phyloP scores from a whole-genome alignment of 35 echinoderm and acorn worm genomes.

The Holothuria glaberrima region DNA sequence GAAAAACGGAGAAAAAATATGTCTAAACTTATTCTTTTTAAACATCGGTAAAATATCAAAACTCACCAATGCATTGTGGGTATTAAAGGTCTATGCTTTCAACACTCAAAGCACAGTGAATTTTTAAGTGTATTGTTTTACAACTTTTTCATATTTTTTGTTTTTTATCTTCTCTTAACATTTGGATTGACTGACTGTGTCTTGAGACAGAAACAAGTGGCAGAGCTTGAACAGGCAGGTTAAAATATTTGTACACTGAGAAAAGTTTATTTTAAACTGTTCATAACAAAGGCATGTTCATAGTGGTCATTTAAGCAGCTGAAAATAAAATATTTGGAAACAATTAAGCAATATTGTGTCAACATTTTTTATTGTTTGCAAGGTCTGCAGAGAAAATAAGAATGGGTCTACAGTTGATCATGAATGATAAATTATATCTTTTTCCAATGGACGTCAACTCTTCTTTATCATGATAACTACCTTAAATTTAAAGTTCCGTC shows the following conservation, averaged over 20 bases:
- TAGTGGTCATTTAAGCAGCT: neutral
- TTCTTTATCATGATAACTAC: too few relatives aligned
- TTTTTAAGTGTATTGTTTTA: constrained; percentile 11
- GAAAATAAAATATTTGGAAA: neutral
- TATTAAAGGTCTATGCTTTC: neutral
- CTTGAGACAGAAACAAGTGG: neutral
- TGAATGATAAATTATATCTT: constrained; percentile 10
- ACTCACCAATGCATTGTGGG: constrained; percentile 1
- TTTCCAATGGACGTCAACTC: too few relatives aligned
- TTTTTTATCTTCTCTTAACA: neutral
- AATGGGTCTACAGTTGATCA: neutral
- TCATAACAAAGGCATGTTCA: neutral
- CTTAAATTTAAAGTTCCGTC: neutral
- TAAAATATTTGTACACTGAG: neutral
- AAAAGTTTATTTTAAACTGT: neutral
- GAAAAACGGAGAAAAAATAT: neutral
- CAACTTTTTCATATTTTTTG: neutral
- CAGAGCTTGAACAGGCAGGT: neutral
- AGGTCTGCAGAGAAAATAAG: neutral
- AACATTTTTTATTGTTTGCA: constrained; percentile 6
- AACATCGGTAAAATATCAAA: neutral
- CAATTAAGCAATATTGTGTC: neutral
- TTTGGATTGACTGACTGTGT: neutral
- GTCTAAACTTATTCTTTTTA: neutral
- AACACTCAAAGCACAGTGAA: neutral